Evolutionary conservation across 2,797 vertebrate genomes (phyloP), one percentile per base, ranked within the genome.

Genomic region (Meriones psammophilus): DNA sequence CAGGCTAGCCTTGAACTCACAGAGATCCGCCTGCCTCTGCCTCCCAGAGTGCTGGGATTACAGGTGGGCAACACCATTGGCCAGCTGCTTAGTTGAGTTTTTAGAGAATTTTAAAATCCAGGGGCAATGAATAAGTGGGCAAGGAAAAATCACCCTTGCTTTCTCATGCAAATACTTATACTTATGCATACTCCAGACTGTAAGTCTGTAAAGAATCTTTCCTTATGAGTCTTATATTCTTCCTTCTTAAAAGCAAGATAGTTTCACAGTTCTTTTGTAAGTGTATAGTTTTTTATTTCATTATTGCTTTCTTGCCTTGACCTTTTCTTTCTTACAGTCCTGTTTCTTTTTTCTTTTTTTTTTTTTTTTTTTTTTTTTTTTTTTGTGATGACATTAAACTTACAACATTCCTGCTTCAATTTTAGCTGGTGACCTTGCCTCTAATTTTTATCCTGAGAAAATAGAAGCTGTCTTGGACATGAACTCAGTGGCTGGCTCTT

Each of bases 81-180:
- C 50, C 10, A 50, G 50, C 50, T 91, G 91, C 60, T 97, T 92
- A 94, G 39, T 56, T 74, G 24, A 78, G 36, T n/a, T 91, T 95
- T 93, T 66, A 89, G 94, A 95, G 60, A 28, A 91, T 94, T 50
- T 80, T 84, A 69, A 76, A 93, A 94, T 3, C 30, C 89, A 86
- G 76, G 84, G 78, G 17, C 26, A 50, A 33, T 86, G 83, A 91
- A 46, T 5, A 89, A n/a, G 85, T 68, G 28, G 78, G 42, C 1
- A n/a, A 89, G 15, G 66, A 88, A n/a, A 26, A 95, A n/a, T 62
- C 42, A 28, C 24, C 36, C 17, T 90, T 94, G 50, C 69, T 33
- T 86, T 88, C 64, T 78, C 69, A 71, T 3, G 60, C 28, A 54
- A 24, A 39, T 8, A 74, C 69, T 78, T 74, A 71, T 3, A 56